Percentiles rank a stretch among this genome's conserved stretches.
Conservation (phyloP, 2,888 invertebrate species). For the Neoscelio sp. region DNA sequence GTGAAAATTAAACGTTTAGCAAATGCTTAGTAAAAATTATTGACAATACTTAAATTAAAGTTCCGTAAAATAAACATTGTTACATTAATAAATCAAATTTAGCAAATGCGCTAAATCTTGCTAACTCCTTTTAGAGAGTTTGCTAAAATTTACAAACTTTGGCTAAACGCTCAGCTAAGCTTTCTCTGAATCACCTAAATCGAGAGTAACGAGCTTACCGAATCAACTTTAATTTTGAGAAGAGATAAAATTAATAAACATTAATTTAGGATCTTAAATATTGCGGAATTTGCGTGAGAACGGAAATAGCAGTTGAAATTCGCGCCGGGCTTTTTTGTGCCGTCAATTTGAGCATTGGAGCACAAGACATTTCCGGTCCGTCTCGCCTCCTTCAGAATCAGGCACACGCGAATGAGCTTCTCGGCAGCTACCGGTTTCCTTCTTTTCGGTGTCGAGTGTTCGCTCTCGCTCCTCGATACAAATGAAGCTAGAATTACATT, state of each 20-base stretch:
- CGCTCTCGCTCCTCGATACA: constrained; percentile 37
- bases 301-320: constrained; percentile 62
- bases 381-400: constrained; percentile 49
- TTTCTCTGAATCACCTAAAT: no score
- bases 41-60: no score
- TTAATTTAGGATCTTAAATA: constrained; percentile 1
- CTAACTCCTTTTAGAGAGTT: no score
- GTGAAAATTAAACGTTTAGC: no score
- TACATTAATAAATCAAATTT: no score
- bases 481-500: constrained; percentile 62
- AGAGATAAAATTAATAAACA: background rate
- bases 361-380: constrained; percentile 51
- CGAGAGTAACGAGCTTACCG: no score
- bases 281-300: constrained; percentile 56
- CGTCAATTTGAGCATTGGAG: constrained; percentile 38
- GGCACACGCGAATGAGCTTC: constrained; percentile 50
- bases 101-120: no score
- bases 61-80: no score
- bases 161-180: no score
- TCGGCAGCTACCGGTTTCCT: constrained; percentile 61
- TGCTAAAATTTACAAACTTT: no score
- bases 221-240: constrained; percentile 11
- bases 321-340: constrained; percentile 47
- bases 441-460: constrained; percentile 62
- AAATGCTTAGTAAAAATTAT: no score